Evolutionary conservation across 2,888 invertebrate species (phyloP).

Genomic region (Drosophila rellima): DNA sequence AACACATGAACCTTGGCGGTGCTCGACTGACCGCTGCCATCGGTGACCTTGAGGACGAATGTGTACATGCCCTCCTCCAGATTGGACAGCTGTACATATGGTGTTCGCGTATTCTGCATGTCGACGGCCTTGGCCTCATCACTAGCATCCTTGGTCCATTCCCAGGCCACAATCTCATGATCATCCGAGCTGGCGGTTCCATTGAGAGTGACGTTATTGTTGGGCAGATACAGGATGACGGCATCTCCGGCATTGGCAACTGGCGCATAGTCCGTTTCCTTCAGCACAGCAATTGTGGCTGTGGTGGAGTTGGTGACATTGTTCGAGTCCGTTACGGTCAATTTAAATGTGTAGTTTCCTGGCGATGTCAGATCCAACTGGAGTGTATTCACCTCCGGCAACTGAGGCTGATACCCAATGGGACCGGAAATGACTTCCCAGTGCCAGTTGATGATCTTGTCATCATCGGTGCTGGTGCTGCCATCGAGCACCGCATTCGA

Average conservation of each 20-base stretch:
- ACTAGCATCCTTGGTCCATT: constrained; percentile 96
- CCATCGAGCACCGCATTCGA: constrained; percentile 96
- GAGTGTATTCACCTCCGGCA: constrained; percentile 92
- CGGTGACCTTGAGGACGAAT: constrained; percentile 96
- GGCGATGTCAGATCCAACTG: constrained; percentile 93
- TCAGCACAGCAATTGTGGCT: constrained; percentile 95
- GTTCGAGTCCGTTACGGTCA: constrained; percentile 96
- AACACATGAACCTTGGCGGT: constrained; percentile 96
- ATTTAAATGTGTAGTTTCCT: constrained; percentile 95
- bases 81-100: constrained; percentile 94
- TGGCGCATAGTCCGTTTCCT: constrained; percentile 97
- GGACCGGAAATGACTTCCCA: constrained; percentile 97
- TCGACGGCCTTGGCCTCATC: constrained; percentile 96
- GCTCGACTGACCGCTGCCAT: constrained; percentile 95
- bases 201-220: constrained; percentile 93
- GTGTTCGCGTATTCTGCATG: constrained; percentile 97
- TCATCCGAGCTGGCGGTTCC: constrained; percentile 97
- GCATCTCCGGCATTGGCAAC: constrained; percentile 97
- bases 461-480: constrained; percentile 92
- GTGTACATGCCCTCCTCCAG: constrained; percentile 97
- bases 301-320: constrained; percentile 93
- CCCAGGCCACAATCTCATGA: constrained; percentile 96
- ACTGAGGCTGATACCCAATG: constrained; percentile 92
- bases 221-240: constrained; percentile 95
- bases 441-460: constrained; percentile 94